Evolutionary conservation across 2,113 vertebrate species (phyloP), one percentile per base, ranked within the genome.

Genomic region (Heterotilapia buettikoferi): DNA sequence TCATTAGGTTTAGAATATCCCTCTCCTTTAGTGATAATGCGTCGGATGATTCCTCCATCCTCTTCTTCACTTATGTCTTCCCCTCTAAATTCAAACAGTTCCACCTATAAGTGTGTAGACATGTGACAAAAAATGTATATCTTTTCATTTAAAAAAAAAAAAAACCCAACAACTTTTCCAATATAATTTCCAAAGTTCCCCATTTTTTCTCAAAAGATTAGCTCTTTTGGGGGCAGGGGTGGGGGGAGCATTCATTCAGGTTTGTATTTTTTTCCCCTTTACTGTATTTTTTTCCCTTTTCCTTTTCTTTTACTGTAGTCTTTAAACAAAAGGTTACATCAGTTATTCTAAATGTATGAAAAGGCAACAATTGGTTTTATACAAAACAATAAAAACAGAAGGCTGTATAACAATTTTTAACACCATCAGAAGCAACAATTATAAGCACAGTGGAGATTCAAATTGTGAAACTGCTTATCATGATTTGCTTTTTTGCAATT

Each of bases 1-100:
- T 99, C 98, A 3, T 99, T 99, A 56, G 99, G 98, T 90, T 97
- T 99, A 63, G 97, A 96, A 85, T 99, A 99, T 56, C 98, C 98
- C 85, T 98, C 97, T 1, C 98, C 99, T 71, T 97, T 98, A 19
- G 96, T 97, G 89, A 96, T 93, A 82, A 98, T 98, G 80, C 98
- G 97, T 47, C 97, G 97, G 66, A 99, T 97, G 84, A 99, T 99
- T 79, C 98, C 99, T 2, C 98, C 98, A 21, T 99, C 98, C 94
- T 99, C 98, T 2, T 98, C 97, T 1, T 97, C 97, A 1, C 98
- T 98, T 57, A 99, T 96, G 89, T 99, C 99, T 82, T 99, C 98
- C 0, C 97, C 98, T 53, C 95, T 97, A 95, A 99, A 99, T 73
- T 99, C 98, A 95, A 99, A 99, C 59, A 99, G 94, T 87, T 99